These are phyloP conservation scores for Polyommatus iphigenia DNA, from an alignment of 2,888 invertebrate species.

Conservation along the genomic window DNA sequence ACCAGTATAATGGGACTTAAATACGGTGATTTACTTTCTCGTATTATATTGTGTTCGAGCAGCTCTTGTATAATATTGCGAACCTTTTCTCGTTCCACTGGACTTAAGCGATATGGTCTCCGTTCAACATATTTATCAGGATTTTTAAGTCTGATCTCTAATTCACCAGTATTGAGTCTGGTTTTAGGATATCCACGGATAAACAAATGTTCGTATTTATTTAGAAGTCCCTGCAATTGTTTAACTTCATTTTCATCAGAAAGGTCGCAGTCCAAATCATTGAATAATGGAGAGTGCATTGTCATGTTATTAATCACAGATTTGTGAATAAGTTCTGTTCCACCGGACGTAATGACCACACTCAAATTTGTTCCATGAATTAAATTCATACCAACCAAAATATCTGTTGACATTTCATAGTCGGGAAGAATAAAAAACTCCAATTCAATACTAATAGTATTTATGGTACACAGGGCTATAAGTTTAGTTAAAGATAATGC, in stretches of 20 bases:
- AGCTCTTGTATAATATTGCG: conserved; percentile 43
- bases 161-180: no score
- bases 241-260: conserved; percentile 29
- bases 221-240: conserved; percentile 37
- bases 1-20: conserved; percentile 42
- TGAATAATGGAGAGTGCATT: not conserved
- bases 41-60: conserved; percentile 44
- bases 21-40: conserved; percentile 40
- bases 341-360: conserved; percentile 16
- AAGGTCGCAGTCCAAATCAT: conserved; percentile 35
- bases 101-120: conserved; percentile 46
- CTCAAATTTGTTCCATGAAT: conserved; percentile 31
- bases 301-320: no score
- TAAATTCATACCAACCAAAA: conserved; percentile 36
- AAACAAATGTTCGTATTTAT: conserved; percentile 44
- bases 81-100: conserved; percentile 46
- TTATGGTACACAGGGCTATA: conserved; percentile 32
- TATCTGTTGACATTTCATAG: conserved; percentile 34
- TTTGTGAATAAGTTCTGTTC: not conserved
- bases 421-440: conserved; percentile 34
- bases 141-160: conserved; percentile 43
- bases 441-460: conserved; percentile 34
- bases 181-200: conserved; percentile 42
- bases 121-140: conserved; percentile 44
- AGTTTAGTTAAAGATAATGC: conserved; percentile 33